Conservation (phyloP, 2,888 invertebrate species). For the Sminthurinus aureus region DNA sequence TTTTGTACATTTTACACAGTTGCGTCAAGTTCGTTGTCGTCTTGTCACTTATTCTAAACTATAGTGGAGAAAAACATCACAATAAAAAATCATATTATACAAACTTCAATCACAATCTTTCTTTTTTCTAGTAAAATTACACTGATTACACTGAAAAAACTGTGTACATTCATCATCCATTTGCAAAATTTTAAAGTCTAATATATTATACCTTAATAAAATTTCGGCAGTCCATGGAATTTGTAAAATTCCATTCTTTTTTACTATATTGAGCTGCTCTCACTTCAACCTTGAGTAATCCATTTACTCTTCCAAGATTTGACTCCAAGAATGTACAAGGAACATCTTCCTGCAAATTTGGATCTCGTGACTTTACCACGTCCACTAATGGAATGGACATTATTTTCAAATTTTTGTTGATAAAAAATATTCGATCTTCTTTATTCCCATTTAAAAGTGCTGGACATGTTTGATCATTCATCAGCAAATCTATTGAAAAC, state of each 20-base stretch:
- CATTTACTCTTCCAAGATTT: neutral
- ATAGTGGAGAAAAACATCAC: neutral
- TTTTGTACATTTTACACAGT: slow-evolving; percentile 37
- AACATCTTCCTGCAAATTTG: slow-evolving; percentile 6
- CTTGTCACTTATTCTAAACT: slow-evolving; percentile 22
- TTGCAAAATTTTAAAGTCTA: neutral
- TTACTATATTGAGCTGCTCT: slow-evolving; percentile 21
- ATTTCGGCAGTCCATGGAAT: slow-evolving; percentile 8
- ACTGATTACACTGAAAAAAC: too few species aligned
- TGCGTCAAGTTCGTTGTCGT: slow-evolving; percentile 12
- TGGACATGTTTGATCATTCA: slow-evolving; percentile 29
- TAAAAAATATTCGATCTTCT: slow-evolving; percentile 22
- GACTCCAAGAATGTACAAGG: slow-evolving; percentile 27
- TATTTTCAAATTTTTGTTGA: slow-evolving; percentile 17
- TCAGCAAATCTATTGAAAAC: slow-evolving; percentile 29
- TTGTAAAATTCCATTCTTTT: slow-evolving; percentile 28
- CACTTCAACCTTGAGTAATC: slow-evolving; percentile 1
- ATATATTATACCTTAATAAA: slow-evolving; percentile 31
- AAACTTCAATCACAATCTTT: too few species aligned
- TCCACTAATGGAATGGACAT: slow-evolving; percentile 2
- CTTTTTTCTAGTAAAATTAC: too few species aligned
- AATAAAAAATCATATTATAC: too few species aligned
- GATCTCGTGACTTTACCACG: slow-evolving; percentile 2
- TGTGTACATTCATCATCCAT: too few species aligned
- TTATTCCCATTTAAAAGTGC: slow-evolving; percentile 17